These are phyloP conservation scores for Intellagama lesueurii DNA, from an alignment of 2,797 vertebrate species.

Conservation along the genomic window DNA sequence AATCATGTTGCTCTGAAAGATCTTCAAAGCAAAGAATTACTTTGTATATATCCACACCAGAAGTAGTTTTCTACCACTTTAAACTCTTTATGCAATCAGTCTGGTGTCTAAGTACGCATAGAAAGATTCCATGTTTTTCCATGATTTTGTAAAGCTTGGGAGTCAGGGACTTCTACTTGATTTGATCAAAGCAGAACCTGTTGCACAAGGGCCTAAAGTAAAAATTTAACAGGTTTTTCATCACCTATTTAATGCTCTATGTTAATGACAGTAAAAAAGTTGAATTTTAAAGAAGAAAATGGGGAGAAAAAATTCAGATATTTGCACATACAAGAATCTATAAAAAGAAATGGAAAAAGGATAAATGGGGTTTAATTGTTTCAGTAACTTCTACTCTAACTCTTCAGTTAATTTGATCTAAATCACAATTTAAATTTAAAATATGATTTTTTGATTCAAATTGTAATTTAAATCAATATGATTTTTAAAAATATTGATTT, in stretches of 20 bases:
- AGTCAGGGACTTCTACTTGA: not conserved
- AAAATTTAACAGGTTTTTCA: not conserved
- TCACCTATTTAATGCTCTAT: not conserved
- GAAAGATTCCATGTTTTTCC: not conserved
- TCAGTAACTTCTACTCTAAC: not conserved
- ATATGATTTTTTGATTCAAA: too few species aligned
- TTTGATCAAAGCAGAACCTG: not conserved
- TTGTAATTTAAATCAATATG: too few species aligned
- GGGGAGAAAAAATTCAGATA: not conserved
- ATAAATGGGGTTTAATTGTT: not conserved
- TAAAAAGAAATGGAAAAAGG: not conserved
- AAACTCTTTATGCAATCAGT: not conserved
- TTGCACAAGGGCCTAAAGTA: not conserved
- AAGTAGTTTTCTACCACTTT: not conserved
- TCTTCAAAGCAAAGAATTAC: not conserved
- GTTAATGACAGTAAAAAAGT: not conserved
- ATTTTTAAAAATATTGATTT: too few species aligned
- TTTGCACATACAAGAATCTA: not conserved
- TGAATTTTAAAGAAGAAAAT: not conserved
- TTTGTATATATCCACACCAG: not conserved
- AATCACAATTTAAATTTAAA: too few species aligned
- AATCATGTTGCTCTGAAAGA: not conserved
- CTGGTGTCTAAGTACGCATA: not conserved
- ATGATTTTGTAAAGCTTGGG: not conserved
- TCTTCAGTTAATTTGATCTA: not conserved